These are phyloP conservation scores for Macrosiphum euphorbiae DNA, from an alignment of 2,888 invertebrate genomes.

Conservation along the genomic window DNA sequence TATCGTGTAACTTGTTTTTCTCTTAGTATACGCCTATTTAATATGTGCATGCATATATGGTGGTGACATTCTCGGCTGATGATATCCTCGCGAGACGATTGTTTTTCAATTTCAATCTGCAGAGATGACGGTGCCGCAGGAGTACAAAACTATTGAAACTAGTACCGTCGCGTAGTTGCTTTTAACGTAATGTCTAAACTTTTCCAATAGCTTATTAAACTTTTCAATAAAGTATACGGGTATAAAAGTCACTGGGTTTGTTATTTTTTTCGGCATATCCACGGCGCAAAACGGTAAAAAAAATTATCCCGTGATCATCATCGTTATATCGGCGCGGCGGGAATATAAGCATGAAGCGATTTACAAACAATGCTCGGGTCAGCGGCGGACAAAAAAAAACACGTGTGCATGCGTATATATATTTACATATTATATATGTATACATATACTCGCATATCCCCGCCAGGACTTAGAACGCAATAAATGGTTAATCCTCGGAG, in stretches of 20 bases:
- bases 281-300: not conserved
- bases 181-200: slow-evolving; percentile 52
- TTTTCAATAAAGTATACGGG: slow-evolving; percentile 44
- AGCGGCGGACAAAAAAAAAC: not conserved
- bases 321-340: slow-evolving; percentile 9
- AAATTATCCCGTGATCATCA: slow-evolving; percentile 28
- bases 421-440: not conserved
- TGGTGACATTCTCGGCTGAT: slow-evolving; percentile 38
- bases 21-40: not conserved
- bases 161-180: slow-evolving; percentile 27
- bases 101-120: slow-evolving; percentile 54
- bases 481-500: slow-evolving; percentile 63
- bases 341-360: slow-evolving; percentile 7
- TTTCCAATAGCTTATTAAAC: slow-evolving; percentile 51
- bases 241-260: slow-evolving; percentile 27
- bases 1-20: not conserved
- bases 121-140: not conserved
- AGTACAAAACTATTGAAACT: slow-evolving; percentile 41
- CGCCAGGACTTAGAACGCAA: slow-evolving; percentile 50
- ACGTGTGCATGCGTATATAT: not conserved
- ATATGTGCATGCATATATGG: not conserved
- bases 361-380: slow-evolving; percentile 38
- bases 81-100: slow-evolving; percentile 48
- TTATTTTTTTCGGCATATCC: not conserved
- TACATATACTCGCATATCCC: slow-evolving; percentile 24